These are phyloP conservation scores for Enteromius viviparus DNA, from an alignment of 2,797 vertebrate species.

Conservation along the genomic window DNA sequence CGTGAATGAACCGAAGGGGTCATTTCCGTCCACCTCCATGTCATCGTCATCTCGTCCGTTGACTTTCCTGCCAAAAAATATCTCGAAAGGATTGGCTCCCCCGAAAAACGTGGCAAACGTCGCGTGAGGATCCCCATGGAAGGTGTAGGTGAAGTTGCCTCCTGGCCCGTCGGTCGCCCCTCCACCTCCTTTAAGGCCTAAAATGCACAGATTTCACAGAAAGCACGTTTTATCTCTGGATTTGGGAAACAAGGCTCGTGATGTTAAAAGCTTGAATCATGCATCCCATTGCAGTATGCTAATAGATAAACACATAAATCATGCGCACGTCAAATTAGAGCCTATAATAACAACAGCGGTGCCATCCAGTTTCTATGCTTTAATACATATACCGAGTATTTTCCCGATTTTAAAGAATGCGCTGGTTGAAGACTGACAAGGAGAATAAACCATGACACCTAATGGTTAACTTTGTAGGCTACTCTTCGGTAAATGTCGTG, in stretches of 20 bases:
- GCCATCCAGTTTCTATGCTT: neutral
- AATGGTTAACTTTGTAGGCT: neutral
- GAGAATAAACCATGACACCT: neutral
- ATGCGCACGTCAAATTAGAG: neutral
- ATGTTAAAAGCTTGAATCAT: neutral
- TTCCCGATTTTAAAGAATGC: neutral
- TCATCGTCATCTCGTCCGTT: constrained; percentile 92
- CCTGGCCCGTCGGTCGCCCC: constrained; percentile 88
- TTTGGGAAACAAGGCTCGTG: neutral
- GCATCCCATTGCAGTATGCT: neutral
- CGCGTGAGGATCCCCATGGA: constrained; percentile 98
- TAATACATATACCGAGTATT: neutral
- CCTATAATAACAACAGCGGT: neutral
- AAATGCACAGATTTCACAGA: constrained; percentile 40
- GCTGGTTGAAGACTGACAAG: neutral
- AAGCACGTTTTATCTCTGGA: neutral
- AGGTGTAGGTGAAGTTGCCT: constrained; percentile 93
- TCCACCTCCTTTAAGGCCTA: constrained; percentile 94
- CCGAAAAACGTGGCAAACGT: constrained; percentile 98
- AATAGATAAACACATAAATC: constrained; percentile 1
- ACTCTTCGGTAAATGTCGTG: neutral
- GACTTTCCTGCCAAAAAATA: constrained; percentile 94
- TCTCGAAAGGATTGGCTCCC: constrained; percentile 96
- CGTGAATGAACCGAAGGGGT: constrained; percentile 91
- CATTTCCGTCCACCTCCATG: constrained; percentile 94